Conservation (phyloP, 2,888 invertebrate genomes). For the Portevinia maculata region DNA sequence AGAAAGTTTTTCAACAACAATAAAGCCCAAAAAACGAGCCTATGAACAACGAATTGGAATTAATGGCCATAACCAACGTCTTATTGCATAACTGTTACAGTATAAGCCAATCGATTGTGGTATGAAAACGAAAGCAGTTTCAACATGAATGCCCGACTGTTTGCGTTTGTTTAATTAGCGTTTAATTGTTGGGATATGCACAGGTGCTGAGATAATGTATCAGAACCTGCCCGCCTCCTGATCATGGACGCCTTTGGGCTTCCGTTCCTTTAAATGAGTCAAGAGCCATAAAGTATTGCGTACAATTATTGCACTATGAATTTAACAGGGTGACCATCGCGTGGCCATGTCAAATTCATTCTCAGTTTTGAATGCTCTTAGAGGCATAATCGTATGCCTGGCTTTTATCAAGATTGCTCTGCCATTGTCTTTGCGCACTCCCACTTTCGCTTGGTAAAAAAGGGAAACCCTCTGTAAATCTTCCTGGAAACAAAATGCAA, state of each 20-base stretch:
- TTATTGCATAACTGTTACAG: conserved; percentile 25
- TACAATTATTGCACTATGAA: conserved; percentile 32
- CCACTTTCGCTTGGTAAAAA: conserved; percentile 33
- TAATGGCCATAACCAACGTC: conserved; percentile 24
- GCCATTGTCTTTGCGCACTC: not conserved
- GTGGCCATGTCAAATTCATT: conserved; percentile 10
- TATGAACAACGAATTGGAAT: conserved; percentile 22
- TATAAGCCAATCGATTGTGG: conserved; percentile 14
- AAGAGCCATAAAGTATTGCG: conserved; percentile 20
- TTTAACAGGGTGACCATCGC: conserved; percentile 32
- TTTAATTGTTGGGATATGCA: conserved; percentile 63
- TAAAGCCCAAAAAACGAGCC: not conserved
- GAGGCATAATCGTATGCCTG: not conserved
- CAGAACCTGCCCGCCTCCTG: conserved; percentile 5
- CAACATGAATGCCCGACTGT: conserved; percentile 42
- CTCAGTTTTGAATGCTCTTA: not conserved
- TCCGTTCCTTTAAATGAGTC: conserved; percentile 21
- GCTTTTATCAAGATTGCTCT: conserved; percentile 12
- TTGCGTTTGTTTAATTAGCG: conserved; percentile 65
- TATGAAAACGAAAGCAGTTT: conserved; percentile 62
- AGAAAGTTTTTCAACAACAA: conserved; percentile 37
- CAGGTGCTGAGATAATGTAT: conserved; percentile 22
- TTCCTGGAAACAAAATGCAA: conserved; percentile 8
- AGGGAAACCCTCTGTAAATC: conserved; percentile 20
- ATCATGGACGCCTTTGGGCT: conserved; percentile 10